Base-by-base conservation (phyloP, 2,113 vertebrate genomes). In the Gallinago paraguaiae region DNA sequence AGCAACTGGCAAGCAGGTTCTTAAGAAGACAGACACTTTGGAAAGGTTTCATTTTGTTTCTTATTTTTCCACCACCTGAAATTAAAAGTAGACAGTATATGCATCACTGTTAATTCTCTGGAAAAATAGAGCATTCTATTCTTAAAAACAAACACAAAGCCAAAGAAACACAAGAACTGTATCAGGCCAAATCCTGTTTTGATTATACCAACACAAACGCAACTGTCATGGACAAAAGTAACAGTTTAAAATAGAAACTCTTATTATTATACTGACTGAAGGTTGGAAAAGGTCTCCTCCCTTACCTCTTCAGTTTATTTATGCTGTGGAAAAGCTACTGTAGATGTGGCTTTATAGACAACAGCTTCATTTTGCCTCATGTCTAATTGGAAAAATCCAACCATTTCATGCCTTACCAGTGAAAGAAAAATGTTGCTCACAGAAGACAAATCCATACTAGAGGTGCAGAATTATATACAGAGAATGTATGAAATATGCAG, bases 21-120 rank as follows among this genome's bases (percentile, higher is more conserved):
- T 83, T 97, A 83, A 97, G 95, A 60, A 94, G 78, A 78, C 91
- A 92, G 88, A 94, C 6, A 33, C 78, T 85, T 37, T 43, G 92
- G 63, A 95, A 95, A 85, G 67, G 84, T 79, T 96, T 98, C 98
- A 98, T 98, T 85, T 96, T 93, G 60, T 72, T 85, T 57, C 80
- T 71, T 86, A 37, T 45, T 86, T 61, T 90, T 82, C 65, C 79
- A 78, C 28, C 81, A 96, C 79, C 97, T 98, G 95, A 90, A 98
- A 97, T 75, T 60, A 43, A 88, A 94, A 68, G 87, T 54, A 90
- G 33, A 82, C 23, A 81, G 20, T 6, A 37, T 9, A 68, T 1
- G 10, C n/a, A 20, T 6, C 8, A 76, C 13, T 56, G 68, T 69
- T 48, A 75, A 75, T 8, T 78, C 46, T 10, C 7, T 48, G 39